Percentiles rank a stretch among this genome's conserved stretches.
Conservation (phyloP, 2,797 vertebrate genomes). For the Neosalanx taihuensis region DNA sequence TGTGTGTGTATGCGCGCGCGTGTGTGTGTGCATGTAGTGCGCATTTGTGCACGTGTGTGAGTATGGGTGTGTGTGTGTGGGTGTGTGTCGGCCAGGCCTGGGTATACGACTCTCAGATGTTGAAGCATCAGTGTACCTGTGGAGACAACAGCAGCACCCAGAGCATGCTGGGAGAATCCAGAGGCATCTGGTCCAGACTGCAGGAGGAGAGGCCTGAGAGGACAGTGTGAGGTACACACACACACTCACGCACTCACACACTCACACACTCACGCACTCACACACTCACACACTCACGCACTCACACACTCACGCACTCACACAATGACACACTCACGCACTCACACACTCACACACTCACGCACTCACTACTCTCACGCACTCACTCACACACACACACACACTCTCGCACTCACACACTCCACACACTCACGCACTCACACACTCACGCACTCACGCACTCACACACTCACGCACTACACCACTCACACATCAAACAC, state of each 20-base stretch:
- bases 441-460: constrained; percentile 4
- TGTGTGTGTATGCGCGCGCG: too few species aligned
- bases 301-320: not conserved
- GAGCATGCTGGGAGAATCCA: constrained; percentile 97
- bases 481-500: too few species aligned
- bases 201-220: constrained; percentile 90
- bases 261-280: not conserved
- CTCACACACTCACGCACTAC: constrained; percentile 9
- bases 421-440: constrained; percentile 2
- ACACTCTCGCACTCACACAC: too few species aligned
- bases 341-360: not conserved
- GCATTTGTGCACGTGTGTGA: constrained; percentile 17
- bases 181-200: constrained; percentile 96
- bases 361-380: too few species aligned
- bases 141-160: constrained; percentile 94
- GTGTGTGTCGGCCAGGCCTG: too few species aligned
- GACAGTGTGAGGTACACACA: constrained; percentile 86
- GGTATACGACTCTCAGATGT: constrained; percentile 94
- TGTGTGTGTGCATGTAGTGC: too few species aligned
- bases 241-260: not conserved
- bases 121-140: constrained; percentile 94
- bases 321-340: too few species aligned
- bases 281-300: constrained; percentile 11
- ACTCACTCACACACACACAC: too few species aligned
- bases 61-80: constrained; percentile 1